Percentiles rank a stretch among this genome's conserved stretches.
phyloP scores from a whole-genome alignment of 2,113 vertebrate genomes.

The Hiodon alosoides region DNA sequence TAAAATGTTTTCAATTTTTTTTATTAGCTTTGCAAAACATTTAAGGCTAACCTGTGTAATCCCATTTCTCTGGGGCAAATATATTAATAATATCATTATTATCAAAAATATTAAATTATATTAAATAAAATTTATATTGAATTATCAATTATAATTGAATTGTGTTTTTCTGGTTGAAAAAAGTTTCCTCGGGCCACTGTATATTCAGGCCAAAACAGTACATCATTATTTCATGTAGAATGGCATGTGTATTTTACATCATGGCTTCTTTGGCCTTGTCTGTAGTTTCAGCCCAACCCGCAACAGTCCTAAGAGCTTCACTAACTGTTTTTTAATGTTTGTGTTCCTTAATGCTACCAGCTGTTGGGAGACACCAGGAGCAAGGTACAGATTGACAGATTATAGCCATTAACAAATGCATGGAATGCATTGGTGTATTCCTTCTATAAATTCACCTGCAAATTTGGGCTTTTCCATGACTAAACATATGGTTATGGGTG shows the following conservation, averaged over 20 bases:
- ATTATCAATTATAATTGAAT: too few species aligned
- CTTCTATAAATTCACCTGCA: too few species aligned
- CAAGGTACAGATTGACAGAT: slow-evolving; percentile 69
- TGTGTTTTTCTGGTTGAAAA: too few species aligned
- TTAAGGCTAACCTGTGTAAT: too few species aligned
- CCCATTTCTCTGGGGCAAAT: not conserved
- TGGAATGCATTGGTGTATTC: too few species aligned
- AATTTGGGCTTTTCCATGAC: too few species aligned
- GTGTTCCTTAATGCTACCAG: slow-evolving; percentile 68
- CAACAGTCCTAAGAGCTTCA: not conserved
- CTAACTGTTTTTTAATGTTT: slow-evolving; percentile 9
- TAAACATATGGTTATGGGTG: too few species aligned
- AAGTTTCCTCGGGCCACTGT: too few species aligned
- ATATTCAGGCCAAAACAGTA: too few species aligned
- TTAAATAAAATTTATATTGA: too few species aligned
- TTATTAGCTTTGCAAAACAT: too few species aligned
- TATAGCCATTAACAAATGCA: not conserved
- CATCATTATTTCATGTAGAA: not conserved
- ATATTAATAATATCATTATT: not conserved
- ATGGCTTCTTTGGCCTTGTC: not conserved
- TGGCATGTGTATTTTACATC: not conserved
- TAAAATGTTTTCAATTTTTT: too few species aligned
- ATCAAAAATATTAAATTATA: not conserved
- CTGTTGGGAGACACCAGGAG: slow-evolving; percentile 92
- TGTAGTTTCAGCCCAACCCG: not conserved